Percentiles rank a stretch among this genome's conserved stretches.
phyloP scores from a whole-genome alignment of 2,113 vertebrate species.

The Albula glossodonta region DNA sequence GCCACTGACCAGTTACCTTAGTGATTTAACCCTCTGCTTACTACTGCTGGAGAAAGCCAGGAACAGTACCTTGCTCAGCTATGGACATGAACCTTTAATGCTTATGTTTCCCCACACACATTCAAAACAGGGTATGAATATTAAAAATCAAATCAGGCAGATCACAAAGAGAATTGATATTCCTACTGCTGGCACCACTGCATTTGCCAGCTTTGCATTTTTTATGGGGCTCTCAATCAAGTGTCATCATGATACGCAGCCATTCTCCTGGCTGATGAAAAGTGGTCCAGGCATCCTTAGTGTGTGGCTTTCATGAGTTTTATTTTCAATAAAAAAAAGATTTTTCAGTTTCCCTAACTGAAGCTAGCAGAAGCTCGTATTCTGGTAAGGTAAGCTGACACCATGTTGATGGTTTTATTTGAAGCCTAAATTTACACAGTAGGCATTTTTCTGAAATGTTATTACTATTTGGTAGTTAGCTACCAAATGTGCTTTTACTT shows the following conservation, averaged over 20 bases:
- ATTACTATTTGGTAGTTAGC: background rate
- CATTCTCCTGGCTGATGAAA: background rate
- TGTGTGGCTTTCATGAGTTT: background rate
- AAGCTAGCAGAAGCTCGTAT: background rate
- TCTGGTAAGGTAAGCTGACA: background rate
- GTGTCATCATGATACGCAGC: background rate
- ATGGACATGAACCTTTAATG: background rate
- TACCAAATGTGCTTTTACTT: background rate
- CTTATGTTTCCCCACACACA: background rate
- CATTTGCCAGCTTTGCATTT: conserved; percentile 7
- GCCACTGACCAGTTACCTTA: background rate
- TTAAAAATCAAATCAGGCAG: background rate
- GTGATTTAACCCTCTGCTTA: background rate
- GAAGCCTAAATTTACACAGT: background rate
- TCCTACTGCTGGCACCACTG: background rate
- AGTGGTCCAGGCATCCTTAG: background rate
- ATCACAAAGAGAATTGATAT: conserved; percentile 2
- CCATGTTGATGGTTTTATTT: background rate
- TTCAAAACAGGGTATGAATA: conserved; percentile 3
- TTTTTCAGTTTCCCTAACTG: background rate
- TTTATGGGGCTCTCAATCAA: conserved; percentile 11
- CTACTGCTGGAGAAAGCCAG: background rate
- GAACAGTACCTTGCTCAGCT: background rate
- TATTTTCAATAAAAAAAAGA: background rate
- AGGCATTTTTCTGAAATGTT: background rate